Conservation (phyloP, 2,113 vertebrate genomes). For the Nicator chloris region DNA sequence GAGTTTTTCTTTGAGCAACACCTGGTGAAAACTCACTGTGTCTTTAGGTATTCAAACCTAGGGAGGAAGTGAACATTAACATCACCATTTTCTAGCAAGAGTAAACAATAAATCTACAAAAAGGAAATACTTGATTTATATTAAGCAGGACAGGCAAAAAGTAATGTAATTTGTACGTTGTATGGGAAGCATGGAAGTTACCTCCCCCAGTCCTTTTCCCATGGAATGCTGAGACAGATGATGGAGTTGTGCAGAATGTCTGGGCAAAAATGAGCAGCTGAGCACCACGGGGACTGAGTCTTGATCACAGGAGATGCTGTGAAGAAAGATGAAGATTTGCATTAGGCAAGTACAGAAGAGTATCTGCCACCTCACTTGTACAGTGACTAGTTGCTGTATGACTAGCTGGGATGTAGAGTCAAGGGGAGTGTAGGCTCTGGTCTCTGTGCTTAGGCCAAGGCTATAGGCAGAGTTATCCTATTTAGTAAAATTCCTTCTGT, state of each 20-base stretch:
- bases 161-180: rapidly evolving
- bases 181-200: not conserved
- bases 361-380: not conserved
- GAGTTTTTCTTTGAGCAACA: not conserved
- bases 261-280: not conserved
- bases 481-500: not conserved
- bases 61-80: not conserved
- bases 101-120: not conserved
- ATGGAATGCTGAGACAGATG: rapidly evolving
- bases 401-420: not conserved
- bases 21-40: not conserved
- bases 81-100: not conserved
- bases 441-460: not conserved
- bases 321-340: not conserved
- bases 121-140: not conserved
- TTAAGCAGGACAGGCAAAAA: not conserved
- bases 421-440: not conserved
- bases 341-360: not conserved
- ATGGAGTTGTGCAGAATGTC: not conserved
- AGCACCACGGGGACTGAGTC: rapidly evolving
- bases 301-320: not conserved
- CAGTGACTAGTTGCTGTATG: not conserved
- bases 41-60: not conserved
- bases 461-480: not conserved
- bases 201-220: not conserved